Evolutionary conservation across 2,888 invertebrate species (phyloP).

Genomic region (Meiosimyza decipiens): DNA sequence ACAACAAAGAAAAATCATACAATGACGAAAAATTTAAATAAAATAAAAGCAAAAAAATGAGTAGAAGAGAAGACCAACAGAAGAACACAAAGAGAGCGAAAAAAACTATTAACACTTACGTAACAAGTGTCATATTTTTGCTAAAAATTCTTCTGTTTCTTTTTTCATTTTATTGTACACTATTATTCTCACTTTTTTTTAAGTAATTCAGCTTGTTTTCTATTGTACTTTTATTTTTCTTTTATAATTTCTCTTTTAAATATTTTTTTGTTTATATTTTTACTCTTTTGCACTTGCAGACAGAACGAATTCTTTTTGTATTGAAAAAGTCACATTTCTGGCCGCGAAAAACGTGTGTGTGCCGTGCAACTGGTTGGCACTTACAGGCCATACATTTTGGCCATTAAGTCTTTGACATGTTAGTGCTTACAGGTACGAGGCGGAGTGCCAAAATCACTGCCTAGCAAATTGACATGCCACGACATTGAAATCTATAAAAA

Average conservation of each 20-base stretch:
- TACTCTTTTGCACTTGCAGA: too few relatives aligned
- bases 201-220: neutral
- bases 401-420: too few relatives aligned
- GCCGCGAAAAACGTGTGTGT: constrained; percentile 2
- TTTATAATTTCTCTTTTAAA: neutral
- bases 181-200: neutral
- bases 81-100: constrained; percentile 5
- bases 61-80: constrained; percentile 19
- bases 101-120: constrained; percentile 52
- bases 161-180: constrained; percentile 1
- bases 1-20: constrained; percentile 1
- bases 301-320: neutral
- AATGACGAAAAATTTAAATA: constrained; percentile 22
- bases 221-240: neutral
- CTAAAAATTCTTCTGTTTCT: constrained; percentile 10
- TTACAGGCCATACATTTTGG: neutral
- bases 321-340: neutral
- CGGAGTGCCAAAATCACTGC: constrained; percentile 1
- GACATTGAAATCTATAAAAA: constrained; percentile 5
- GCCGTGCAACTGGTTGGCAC: constrained; percentile 36
- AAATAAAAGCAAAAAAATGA: constrained; percentile 1
- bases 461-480: constrained; percentile 2
- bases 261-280: too few relatives aligned
- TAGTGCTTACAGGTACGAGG: neutral
- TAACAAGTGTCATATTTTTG: constrained; percentile 51